Base-by-base conservation (phyloP, 2,888 invertebrate genomes). In the Andrena bucephala region DNA sequence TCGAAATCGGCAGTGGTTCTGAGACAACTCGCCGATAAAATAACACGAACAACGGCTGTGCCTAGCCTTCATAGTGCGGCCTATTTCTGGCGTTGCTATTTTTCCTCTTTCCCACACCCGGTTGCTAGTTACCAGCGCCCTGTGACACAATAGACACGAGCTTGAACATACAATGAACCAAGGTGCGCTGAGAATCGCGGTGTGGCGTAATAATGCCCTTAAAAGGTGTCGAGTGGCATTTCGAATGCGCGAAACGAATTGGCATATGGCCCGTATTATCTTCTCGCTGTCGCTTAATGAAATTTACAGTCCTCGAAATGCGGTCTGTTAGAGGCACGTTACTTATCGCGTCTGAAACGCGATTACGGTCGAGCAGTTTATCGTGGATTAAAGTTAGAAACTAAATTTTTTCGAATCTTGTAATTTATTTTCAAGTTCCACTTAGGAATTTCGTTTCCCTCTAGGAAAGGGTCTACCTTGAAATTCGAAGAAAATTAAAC, bases 21-120 rank as follows among this genome's bases (percentile, higher is more conserved):
- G 67, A 81, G 87, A 86, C 83, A 88, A 88, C 78, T 50, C 63
- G 63, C 72, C 74, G 85, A 86, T 84, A 86, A 75, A 57, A 27
- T 71, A 83, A 81, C 83, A 74, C 77, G 82, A 75, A 75, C 84
- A 85, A 80, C 83, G 84, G 83, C 80, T 71, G 71, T 83, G 81
- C 72, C 77, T 16, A 70, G 70, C 79, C 66, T 75, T 48, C 50
- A 20, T 36, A 42, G 67, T 68, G 70, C 54, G 16, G 27, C 57
- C 80, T 73, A 69, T 74, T 81, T 73, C 54, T 68, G 65, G 33
- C n/a, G 50, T 27, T 52, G 20, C 36, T 76, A 77, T 77, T 84
- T 84, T 84, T 83, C 52, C 62, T 62, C 48, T 74, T 85, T 84
- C 83, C 83, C 79, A 76, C 76, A 75, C 67, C 48, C 4, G 4